Base-by-base conservation (phyloP, 2,888 invertebrate species). In the Ectemnius continuus region DNA sequence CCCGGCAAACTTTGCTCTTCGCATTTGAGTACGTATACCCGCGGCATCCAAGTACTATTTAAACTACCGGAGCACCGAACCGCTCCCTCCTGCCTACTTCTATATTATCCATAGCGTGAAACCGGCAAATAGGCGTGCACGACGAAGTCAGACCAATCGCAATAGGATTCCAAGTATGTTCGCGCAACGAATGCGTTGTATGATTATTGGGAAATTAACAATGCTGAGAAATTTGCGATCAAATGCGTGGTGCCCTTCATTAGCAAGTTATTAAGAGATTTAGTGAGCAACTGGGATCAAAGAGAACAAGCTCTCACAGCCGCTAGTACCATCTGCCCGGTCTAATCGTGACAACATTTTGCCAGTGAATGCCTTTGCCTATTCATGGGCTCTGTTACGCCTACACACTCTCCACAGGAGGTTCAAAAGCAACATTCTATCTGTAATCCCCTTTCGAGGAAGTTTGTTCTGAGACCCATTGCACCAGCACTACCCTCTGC, bases 311-410 rank as follows among this genome's bases (percentile, higher is more conserved):
- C 75, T 70, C 73, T 20, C 45, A 61, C 65, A 36, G 36, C 2
- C 6, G 8, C 11, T 36, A 36, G 36, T 36, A 6, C 36, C 57
- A 11, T 14, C 36, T 47, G 67, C 58, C 68, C 36, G 8, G 36
- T 36, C 36, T 83, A 75, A 81, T 83, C 78, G 71, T 23, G 48
- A 36, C 61, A 71, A 69, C 69, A 79, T 82, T 69, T 62, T 56
- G 67, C 67, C 63, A 71, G 76, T 80, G 36, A 36, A 11, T 36
- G 11, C 36, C 36, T 36, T 36, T 36, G 36, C 36, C 36, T 36
- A 36, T 36, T 11, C 36, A 36, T 8, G 36, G 8, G 6, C 11
- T 8, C 36, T 36, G 36, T 8, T 18, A 48, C 23, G 52, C 23
- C 18, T 13, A 16, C 46, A 16, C 46, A 13, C 20, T 36, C 11